phyloP scores from a whole-genome alignment of 1,140 invertebrate species.

The Leptinotarsa lineolata region DNA sequence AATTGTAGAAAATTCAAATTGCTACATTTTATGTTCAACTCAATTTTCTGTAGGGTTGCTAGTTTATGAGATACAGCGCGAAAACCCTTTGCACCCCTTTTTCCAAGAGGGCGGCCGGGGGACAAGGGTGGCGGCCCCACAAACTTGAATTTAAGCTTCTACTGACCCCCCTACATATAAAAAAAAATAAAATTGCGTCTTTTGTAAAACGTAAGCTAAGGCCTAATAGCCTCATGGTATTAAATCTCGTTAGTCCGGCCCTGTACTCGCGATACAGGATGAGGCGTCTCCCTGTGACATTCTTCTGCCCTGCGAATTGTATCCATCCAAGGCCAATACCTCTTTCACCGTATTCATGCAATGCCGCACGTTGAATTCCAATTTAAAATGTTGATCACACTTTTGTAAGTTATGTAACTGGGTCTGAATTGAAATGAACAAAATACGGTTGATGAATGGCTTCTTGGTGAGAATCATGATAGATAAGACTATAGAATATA shows the following conservation, averaged over 20 bases:
- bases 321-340: background rate
- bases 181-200: too few species aligned
- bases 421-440: constrained; percentile 6
- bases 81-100: too few species aligned
- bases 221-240: too few species aligned
- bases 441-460: background rate
- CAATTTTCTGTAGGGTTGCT: too few species aligned
- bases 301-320: constrained; percentile 2
- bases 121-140: too few species aligned
- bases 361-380: background rate
- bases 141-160: too few species aligned
- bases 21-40: too few species aligned
- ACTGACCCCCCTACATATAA: too few species aligned
- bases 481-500: background rate
- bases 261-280: background rate
- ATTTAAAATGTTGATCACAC: constrained; percentile 3
- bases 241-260: background rate
- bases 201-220: too few species aligned
- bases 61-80: too few species aligned
- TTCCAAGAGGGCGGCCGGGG: too few species aligned
- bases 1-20: too few species aligned
- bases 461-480: constrained; percentile 3
- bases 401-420: constrained; percentile 6
- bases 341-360: background rate
- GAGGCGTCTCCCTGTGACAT: constrained; percentile 4